phyloP scores from a whole-genome alignment of 2,888 invertebrate genomes.

The Acronicta alni region DNA sequence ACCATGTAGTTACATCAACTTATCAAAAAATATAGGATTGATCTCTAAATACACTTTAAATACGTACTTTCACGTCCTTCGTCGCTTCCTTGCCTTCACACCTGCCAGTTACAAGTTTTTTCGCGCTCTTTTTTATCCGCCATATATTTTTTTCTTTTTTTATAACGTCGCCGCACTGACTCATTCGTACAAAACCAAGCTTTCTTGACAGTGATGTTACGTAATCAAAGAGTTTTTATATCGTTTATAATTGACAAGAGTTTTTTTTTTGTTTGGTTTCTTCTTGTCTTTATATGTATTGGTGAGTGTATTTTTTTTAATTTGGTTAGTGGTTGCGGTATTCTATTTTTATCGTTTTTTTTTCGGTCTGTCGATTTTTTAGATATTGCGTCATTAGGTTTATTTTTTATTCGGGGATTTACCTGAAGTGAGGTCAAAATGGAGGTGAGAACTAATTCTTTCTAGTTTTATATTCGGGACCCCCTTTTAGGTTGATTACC shows the following conservation, averaged over 20 bases:
- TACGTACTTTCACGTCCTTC: slow-evolving; percentile 76
- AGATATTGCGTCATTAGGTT: slow-evolving; percentile 12
- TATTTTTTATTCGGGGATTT: slow-evolving; percentile 3
- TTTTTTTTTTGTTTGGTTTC: slow-evolving; percentile 25
- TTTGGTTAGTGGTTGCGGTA: slow-evolving; percentile 9
- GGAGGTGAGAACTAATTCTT: neutral
- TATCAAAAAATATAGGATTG: slow-evolving; percentile 30
- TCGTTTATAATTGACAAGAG: slow-evolving; percentile 42
- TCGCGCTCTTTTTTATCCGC: slow-evolving; percentile 65
- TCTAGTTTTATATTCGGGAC: too few species aligned
- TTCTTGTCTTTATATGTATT: slow-evolving; percentile 1
- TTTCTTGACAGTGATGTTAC: slow-evolving; percentile 65
- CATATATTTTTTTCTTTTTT: slow-evolving; percentile 63
- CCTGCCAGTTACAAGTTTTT: slow-evolving; percentile 66
- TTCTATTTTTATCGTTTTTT: slow-evolving; percentile 3
- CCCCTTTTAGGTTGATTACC: neutral
- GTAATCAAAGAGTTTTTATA: slow-evolving; percentile 56
- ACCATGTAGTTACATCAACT: too few species aligned
- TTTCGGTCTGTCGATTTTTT: neutral
- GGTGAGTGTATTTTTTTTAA: slow-evolving; percentile 36
- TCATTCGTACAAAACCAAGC: slow-evolving; percentile 64
- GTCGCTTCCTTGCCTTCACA: slow-evolving; percentile 60
- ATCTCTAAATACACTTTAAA: slow-evolving; percentile 62
- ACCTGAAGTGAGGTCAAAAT: neutral
- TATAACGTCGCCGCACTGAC: slow-evolving; percentile 57